phyloP scores from a whole-genome alignment of 2,888 invertebrate species.

The Tipula helvola region DNA sequence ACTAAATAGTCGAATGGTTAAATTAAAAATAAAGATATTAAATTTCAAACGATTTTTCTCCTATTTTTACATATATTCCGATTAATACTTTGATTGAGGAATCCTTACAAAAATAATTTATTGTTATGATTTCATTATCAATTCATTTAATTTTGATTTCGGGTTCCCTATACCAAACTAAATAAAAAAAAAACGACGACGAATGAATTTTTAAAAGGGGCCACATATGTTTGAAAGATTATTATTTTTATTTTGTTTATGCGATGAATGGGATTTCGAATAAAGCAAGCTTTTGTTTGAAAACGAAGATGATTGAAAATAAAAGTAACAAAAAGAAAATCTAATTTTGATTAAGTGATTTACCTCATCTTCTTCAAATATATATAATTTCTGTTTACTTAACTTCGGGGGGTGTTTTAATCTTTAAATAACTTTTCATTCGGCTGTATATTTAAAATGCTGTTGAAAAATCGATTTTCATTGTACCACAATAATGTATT shows the following conservation, averaged over 20 bases:
- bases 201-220: not conserved
- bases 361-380: not conserved
- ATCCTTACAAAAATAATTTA: constrained; percentile 6
- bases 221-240: constrained; percentile 5
- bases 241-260: not conserved
- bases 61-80: not conserved
- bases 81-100: not conserved
- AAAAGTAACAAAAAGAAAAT: not conserved
- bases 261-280: not conserved
- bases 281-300: not conserved
- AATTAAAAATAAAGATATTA: constrained; percentile 4
- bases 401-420: not conserved
- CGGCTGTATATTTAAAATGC: not conserved
- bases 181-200: not conserved
- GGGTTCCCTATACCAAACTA: not conserved
- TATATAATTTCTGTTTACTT: not conserved
- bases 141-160: not conserved
- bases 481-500: not conserved
- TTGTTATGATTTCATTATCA: not conserved
- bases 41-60: constrained; percentile 5
- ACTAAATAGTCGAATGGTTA: not conserved
- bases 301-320: not conserved
- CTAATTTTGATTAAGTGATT: not conserved
- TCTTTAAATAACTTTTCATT: not conserved
- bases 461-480: not conserved